phyloP scores from a whole-genome alignment of 1,140 invertebrate genomes.

The Achatina immaculata region DNA sequence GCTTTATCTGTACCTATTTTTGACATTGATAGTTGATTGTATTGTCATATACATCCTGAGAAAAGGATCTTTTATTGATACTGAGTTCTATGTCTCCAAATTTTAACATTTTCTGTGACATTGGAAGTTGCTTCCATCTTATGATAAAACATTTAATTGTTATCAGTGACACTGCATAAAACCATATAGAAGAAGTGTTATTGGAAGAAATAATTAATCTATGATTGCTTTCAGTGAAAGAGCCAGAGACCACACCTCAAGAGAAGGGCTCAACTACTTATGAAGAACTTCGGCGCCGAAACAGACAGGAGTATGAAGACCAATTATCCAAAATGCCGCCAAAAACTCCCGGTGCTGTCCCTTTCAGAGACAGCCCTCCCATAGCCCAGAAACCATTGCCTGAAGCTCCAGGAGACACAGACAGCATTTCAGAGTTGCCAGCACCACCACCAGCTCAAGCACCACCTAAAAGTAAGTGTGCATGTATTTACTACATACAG shows the following conservation, averaged over 20 bases:
- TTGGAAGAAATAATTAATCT: not conserved
- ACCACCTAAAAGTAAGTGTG: slow-evolving; percentile 31
- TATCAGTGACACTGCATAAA: too few species aligned
- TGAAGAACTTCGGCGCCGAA: slow-evolving; percentile 31
- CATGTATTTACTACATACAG: too few species aligned
- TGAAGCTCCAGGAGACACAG: slow-evolving; percentile 15
- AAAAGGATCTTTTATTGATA: too few species aligned
- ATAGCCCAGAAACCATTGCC: slow-evolving; percentile 15
- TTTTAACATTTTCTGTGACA: too few species aligned
- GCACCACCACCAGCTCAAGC: slow-evolving; percentile 9
- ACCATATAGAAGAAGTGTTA: too few species aligned
- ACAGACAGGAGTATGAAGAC: slow-evolving; percentile 36
- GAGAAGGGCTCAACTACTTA: slow-evolving; percentile 29
- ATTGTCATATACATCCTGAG: too few species aligned
- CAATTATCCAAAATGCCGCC: not conserved
- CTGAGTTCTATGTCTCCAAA: too few species aligned
- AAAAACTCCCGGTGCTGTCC: slow-evolving; percentile 4
- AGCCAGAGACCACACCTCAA: not conserved
- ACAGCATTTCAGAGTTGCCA: not conserved
- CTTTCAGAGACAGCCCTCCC: slow-evolving; percentile 24
- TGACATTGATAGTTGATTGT: too few species aligned
- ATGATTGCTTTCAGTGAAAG: slow-evolving; percentile 24
- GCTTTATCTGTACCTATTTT: too few species aligned
- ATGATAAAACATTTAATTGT: too few species aligned
- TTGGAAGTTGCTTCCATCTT: too few species aligned